A percentile compares a stretch with the other conserved stretches of the same genome.
These are phyloP conservation scores for Micrasema minimum DNA, from an alignment of 1,140 invertebrate genomes.

Conservation along the genomic window DNA sequence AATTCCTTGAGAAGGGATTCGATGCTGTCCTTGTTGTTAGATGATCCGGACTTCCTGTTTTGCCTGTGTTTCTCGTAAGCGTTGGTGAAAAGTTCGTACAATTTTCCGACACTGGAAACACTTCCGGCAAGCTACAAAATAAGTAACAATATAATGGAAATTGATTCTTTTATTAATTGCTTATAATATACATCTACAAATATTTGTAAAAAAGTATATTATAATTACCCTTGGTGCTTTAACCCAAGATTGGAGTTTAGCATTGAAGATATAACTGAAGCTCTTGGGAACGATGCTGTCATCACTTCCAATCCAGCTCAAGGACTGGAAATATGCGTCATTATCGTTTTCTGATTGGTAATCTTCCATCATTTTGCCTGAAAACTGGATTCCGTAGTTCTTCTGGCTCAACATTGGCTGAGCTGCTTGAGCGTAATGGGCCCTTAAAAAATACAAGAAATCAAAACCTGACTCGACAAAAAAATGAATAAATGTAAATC, in stretches of 20 bases:
- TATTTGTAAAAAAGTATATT: too few relatives aligned
- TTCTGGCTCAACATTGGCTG: slow-evolving; percentile 67
- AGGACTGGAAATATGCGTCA: slow-evolving; percentile 58
- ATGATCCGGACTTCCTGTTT: slow-evolving; percentile 2
- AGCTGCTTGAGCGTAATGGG: slow-evolving; percentile 68
- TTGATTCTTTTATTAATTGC: slow-evolving; percentile 7
- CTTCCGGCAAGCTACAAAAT: slow-evolving; percentile 55
- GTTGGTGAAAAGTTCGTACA: slow-evolving; percentile 61
- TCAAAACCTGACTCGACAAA: too few relatives aligned
- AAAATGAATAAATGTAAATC: slow-evolving; percentile 53
- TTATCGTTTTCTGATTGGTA: slow-evolving; percentile 61
- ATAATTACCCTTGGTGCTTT: slow-evolving; percentile 55
- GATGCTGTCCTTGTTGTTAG: slow-evolving; percentile 56
- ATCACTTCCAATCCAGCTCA: slow-evolving; percentile 66
- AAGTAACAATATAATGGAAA: not conserved
- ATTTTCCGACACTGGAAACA: slow-evolving; percentile 66
- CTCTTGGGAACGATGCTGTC: slow-evolving; percentile 67
- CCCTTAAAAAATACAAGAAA: slow-evolving; percentile 55
- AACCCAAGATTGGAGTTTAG: slow-evolving; percentile 63
- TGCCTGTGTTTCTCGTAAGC: slow-evolving; percentile 39
- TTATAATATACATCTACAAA: too few relatives aligned
- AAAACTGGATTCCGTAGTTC: slow-evolving; percentile 66
- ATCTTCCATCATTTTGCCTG: slow-evolving; percentile 60
- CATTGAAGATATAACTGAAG: slow-evolving; percentile 57
- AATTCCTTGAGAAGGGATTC: slow-evolving; percentile 68